A percentile compares a stretch with the other conserved stretches of the same genome.
Conservation (phyloP, 2,797 vertebrate species). For the Neosilurus mollespiculum region DNA sequence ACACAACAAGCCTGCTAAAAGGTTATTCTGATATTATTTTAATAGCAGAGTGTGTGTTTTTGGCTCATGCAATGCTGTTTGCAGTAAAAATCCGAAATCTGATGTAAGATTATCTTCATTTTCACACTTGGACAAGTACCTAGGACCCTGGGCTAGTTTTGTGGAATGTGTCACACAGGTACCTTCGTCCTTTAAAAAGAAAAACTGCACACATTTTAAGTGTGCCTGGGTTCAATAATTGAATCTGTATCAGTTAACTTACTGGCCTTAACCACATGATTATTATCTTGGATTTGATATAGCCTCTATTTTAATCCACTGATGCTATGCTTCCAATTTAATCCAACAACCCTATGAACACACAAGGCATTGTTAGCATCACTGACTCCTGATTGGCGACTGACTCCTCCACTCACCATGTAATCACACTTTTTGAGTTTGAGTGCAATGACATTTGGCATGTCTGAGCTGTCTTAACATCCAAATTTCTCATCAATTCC, state of each 20-base stretch:
- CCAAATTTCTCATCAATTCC: not conserved
- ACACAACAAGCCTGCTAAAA: not conserved
- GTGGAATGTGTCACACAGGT: too few relatives aligned
- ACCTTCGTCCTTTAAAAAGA: not conserved
- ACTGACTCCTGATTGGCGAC: not conserved
- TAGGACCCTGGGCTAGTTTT: not conserved
- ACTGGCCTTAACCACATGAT: not conserved
- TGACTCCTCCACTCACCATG: slow-evolving; percentile 1
- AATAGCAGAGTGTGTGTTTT: not conserved
- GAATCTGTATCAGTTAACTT: not conserved
- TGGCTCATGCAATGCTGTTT: not conserved
- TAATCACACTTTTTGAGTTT: not conserved
- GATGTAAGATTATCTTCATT: not conserved
- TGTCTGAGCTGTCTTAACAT: not conserved
- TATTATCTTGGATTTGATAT: not conserved
- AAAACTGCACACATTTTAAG: not conserved
- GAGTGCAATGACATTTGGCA: not conserved
- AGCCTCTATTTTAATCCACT: not conserved
- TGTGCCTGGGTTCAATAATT: not conserved
- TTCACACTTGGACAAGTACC: not conserved
- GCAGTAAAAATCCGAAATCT: not conserved
- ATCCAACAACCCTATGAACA: not conserved
- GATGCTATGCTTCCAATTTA: not conserved
- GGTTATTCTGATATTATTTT: not conserved
- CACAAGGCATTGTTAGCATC: not conserved